These are phyloP conservation scores for Ginglymostoma cirratum DNA, from an alignment of 2,113 vertebrate species.

Conservation along the genomic window DNA sequence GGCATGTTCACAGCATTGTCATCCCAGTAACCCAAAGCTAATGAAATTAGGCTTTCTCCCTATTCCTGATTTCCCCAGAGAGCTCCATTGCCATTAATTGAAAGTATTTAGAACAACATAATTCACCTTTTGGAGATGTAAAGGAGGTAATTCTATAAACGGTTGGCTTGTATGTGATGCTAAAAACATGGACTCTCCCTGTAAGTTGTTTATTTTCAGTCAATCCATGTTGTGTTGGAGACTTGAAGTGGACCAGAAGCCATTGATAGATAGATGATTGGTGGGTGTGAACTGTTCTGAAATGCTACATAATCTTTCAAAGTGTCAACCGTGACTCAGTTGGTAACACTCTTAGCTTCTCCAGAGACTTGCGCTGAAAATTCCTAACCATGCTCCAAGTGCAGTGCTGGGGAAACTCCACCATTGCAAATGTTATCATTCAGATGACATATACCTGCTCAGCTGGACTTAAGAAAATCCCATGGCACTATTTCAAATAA, in stretches of 20 bases:
- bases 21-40: neutral
- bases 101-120: neutral
- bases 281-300: no score
- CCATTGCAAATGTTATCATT: neutral
- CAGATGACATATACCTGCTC: neutral
- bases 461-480: neutral
- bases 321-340: neutral
- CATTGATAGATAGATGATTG: neutral
- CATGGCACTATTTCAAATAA: neutral
- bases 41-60: neutral
- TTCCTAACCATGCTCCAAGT: no score
- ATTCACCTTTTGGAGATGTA: neutral
- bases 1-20: neutral
- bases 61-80: slow-evolving; percentile 6
- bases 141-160: neutral
- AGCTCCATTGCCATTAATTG: neutral
- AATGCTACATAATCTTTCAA: neutral
- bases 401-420: neutral
- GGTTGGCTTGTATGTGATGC: no score
- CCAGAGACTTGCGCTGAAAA: neutral
- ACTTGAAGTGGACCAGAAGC: neutral
- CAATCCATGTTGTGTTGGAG: neutral
- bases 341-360: neutral
- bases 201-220: neutral
- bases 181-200: neutral